phyloP scores from a whole-genome alignment of 2,888 invertebrate genomes.

The Nesidiocoris tenuis region DNA sequence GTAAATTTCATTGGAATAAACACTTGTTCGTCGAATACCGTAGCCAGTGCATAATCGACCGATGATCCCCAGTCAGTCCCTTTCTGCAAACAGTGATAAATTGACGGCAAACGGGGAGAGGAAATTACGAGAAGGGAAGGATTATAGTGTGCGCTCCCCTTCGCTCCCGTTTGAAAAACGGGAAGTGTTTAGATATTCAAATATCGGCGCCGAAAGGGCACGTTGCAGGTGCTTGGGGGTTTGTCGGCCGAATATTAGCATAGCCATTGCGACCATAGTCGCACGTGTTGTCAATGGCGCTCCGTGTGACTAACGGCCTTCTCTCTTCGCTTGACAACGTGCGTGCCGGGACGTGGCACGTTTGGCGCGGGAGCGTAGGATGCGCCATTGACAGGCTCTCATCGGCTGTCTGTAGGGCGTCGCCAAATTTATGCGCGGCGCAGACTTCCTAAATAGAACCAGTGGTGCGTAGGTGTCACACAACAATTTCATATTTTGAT shows the following conservation, averaged over 20 bases:
- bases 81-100: constrained; percentile 23
- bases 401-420: no score
- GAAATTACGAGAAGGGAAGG: constrained; percentile 17
- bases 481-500: no score
- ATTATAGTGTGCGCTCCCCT: constrained; percentile 9
- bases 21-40: no score
- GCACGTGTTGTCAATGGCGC: constrained; percentile 41
- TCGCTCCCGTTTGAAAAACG: background rate
- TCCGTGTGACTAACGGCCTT: constrained; percentile 38
- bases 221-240: background rate
- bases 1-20: no score
- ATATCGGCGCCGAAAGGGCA: constrained; percentile 3
- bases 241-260: constrained; percentile 34
- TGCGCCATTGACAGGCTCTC: no score
- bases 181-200: constrained; percentile 25
- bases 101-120: constrained; percentile 12
- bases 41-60: background rate
- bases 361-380: no score
- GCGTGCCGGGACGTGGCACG: no score
- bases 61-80: background rate
- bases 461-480: no score
- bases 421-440: no score
- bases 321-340: background rate
- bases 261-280: constrained; percentile 27
- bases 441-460: no score